phyloP scores from a whole-genome alignment of 2,797 vertebrate genomes.

The Schizopygopsis malacanthus region DNA sequence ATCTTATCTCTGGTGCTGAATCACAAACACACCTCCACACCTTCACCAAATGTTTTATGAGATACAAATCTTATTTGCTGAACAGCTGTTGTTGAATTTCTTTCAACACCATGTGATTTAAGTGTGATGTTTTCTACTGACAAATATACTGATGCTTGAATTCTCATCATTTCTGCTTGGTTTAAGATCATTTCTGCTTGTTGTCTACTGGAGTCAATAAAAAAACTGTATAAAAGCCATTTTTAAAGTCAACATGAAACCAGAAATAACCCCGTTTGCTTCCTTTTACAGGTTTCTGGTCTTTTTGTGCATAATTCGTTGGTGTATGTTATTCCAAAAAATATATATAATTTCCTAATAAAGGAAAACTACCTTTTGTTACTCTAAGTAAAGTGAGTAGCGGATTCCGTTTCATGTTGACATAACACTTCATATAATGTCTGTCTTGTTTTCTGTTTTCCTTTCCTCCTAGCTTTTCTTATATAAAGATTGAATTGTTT shows the following conservation, averaged over 20 bases:
- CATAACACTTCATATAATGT: constrained; percentile 23
- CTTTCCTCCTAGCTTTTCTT: constrained; percentile 43
- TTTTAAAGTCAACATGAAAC: constrained; percentile 2
- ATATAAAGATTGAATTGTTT: constrained; percentile 74
- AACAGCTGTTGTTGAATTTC: constrained; percentile 29
- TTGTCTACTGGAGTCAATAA: background rate
- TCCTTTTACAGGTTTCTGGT: background rate
- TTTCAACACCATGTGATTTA: constrained; percentile 21
- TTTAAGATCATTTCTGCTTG: background rate
- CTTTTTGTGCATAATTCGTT: background rate
- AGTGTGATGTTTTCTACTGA: constrained; percentile 29
- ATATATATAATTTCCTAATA: background rate
- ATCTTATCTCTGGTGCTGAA: background rate
- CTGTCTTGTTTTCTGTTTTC: constrained; percentile 23
- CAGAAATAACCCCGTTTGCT: background rate
- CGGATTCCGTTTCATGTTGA: constrained; percentile 17
- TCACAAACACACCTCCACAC: constrained; percentile 16
- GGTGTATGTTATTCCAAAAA: background rate
- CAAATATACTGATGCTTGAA: constrained; percentile 3
- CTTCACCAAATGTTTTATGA: constrained; percentile 20
- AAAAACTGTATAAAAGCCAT: background rate
- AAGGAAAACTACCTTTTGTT: background rate
- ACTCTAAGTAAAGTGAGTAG: constrained; percentile 1
- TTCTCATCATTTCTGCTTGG: background rate
- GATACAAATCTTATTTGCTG: background rate